These are phyloP conservation scores for Mormyrus iriodes DNA, from an alignment of 2,113 vertebrate species.

Conservation along the genomic window DNA sequence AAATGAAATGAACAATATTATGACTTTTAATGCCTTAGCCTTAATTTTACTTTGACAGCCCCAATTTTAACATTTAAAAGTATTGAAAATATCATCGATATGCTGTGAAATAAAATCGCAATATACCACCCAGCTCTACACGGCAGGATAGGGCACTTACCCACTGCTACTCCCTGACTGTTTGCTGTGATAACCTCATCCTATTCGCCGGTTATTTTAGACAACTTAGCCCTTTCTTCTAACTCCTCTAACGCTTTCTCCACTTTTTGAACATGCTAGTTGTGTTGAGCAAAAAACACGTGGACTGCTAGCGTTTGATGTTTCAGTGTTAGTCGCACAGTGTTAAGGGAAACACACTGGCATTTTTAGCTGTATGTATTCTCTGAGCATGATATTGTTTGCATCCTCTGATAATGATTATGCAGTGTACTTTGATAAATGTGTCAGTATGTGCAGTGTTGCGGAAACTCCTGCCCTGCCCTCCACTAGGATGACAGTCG, in stretches of 20 bases:
- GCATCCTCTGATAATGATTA: neutral
- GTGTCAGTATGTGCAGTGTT: neutral
- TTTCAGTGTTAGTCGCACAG: neutral
- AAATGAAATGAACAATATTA: no score
- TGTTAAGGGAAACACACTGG: neutral
- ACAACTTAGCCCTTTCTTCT: neutral
- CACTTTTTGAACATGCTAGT: neutral
- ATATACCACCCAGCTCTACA: neutral
- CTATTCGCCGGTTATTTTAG: no score
- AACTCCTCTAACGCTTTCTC: neutral
- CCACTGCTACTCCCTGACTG: neutral
- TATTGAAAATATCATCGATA: no score
- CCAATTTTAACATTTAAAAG: no score
- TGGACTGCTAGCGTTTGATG: neutral
- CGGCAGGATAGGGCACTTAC: neutral
- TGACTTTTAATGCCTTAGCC: no score
- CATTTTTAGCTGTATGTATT: neutral
- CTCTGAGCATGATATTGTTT: neutral
- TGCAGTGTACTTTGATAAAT: neutral
- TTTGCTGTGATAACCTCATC: neutral
- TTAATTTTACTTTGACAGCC: no score
- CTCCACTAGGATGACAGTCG: slow-evolving; percentile 78
- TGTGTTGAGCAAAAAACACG: neutral
- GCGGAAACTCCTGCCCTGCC: neutral
- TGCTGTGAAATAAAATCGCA: no score